These are phyloP conservation scores for Pseudomyrmex sp. DNA, from an alignment of 1,140 invertebrate genomes.

Conservation along the genomic window DNA sequence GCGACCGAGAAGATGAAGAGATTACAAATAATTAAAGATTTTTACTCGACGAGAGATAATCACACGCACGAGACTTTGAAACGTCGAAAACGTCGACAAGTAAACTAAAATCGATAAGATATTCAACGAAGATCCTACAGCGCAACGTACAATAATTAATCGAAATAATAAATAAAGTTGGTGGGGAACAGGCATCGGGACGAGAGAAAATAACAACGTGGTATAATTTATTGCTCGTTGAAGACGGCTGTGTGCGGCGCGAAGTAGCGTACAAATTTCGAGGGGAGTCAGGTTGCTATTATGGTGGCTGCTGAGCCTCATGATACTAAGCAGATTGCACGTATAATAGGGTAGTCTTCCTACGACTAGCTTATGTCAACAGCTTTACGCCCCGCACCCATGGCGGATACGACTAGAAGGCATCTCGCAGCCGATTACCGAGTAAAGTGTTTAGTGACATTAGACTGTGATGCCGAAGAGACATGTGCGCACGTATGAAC, in stretches of 20 bases:
- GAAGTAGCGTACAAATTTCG: slow-evolving; percentile 60
- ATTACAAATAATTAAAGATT: not conserved
- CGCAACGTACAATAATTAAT: slow-evolving; percentile 2
- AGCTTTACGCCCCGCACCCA: slow-evolving; percentile 58
- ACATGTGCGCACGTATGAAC: not conserved
- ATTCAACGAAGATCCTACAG: not conserved
- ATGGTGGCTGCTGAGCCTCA: slow-evolving; percentile 55
- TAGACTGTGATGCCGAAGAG: slow-evolving; percentile 20
- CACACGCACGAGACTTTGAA: not conserved
- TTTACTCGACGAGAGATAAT: not conserved
- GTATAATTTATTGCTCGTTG: slow-evolving; percentile 47
- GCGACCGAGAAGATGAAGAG: not conserved
- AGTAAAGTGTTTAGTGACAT: slow-evolving; percentile 53
- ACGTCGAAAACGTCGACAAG: not conserved
- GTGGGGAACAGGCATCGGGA: not conserved
- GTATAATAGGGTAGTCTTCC: slow-evolving; percentile 70
- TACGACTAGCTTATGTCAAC: slow-evolving; percentile 69
- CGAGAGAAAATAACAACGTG: slow-evolving; percentile 3
- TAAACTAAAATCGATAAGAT: not conserved
- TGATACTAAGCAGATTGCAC: slow-evolving; percentile 73
- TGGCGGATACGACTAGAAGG: slow-evolving; percentile 56
- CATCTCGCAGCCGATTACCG: slow-evolving; percentile 66
- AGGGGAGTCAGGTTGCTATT: slow-evolving; percentile 66
- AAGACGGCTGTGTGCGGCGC: slow-evolving; percentile 10
- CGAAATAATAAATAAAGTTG: slow-evolving; percentile 13